Evolutionary conservation across 53 echinoderm and acorn worm species (phyloP), one percentile per base, ranked within the genome.

Genomic region (Echinometra lucunter): DNA sequence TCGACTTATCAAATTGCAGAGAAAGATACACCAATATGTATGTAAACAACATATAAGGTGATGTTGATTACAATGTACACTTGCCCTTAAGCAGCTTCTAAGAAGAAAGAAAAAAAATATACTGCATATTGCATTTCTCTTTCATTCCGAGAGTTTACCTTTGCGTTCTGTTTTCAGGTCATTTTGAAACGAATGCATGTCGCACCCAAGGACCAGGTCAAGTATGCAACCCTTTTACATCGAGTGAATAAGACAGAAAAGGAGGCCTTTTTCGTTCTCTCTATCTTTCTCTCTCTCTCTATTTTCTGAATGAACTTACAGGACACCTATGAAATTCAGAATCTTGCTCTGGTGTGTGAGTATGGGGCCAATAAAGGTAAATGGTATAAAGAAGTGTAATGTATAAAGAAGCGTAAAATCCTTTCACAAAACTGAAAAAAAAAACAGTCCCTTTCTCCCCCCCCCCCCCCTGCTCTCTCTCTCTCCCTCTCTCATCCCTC

Each of bases 141-240:
- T 40, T 38, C 40, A 19, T 7, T 67, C 32, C 30, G 8, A 10
- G 9, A 40, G 34, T 75, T 18, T 75, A 40, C 37, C 40, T 70
- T 28, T 30, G 30, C 34, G 13, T 38, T 18, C 3, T 38, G 18
- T 67, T 17, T 6, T 75, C 47, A n/a, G 85, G 85, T 45, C 45
- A 83, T 47, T 83, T 6, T 83, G 49, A 8, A 83, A 49, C 49
- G 47, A 83, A 83, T 83, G 8, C 85, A 83, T 83, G 49, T 49
- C 85, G n/a, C 30, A 5, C n/a, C 85, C 49, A 47, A n/a, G 27
- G 45, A 83, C 45, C 85, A 45, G 85, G 85, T 83, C 85, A 83
- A 83, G 85, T 45, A 47, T 7, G 49, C 47, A 83, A 47, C 49
- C 85, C 47, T 83, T 27, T 83, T 83, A 83, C 85, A 45, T 0